phyloP scores from a whole-genome alignment of 2,113 vertebrate genomes.

The Abramis brama region DNA sequence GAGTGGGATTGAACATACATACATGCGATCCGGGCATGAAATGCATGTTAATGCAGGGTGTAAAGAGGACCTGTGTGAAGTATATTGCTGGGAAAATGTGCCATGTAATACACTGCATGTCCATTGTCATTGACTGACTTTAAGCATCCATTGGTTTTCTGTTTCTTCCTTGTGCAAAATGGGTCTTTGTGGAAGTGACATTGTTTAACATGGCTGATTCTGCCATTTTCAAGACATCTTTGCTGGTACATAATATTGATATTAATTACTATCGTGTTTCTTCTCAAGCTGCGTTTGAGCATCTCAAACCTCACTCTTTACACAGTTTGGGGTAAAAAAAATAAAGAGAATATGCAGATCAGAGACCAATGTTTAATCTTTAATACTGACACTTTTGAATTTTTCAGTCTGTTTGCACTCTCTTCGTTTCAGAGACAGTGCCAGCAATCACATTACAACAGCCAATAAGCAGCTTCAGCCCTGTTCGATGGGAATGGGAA shows the following conservation, averaged over 20 bases:
- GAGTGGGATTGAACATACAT: neutral
- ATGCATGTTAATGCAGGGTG: neutral
- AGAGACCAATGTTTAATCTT: conserved; percentile 67
- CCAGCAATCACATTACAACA: conserved; percentile 58
- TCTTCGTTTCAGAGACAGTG: conserved; percentile 39
- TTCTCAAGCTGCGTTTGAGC: neutral
- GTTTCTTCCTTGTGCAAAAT: neutral
- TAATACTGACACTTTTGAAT: conserved; percentile 65
- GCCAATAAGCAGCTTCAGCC: conserved; percentile 16
- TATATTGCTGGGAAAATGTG: neutral
- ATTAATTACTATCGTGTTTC: conserved; percentile 68
- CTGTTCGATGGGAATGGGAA: neutral
- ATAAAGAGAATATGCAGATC: conserved; percentile 55
- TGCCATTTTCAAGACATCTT: conserved; percentile 24
- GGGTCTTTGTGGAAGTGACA: neutral
- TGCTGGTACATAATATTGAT: conserved; percentile 56
- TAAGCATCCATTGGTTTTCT: neutral
- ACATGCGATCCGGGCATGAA: neutral
- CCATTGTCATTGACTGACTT: neutral
- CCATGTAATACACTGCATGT: neutral
- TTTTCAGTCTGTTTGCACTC: conserved; percentile 53
- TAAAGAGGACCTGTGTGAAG: neutral
- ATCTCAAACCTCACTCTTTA: neutral
- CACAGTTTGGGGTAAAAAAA: conserved; percentile 12
- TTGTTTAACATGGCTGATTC: conserved; percentile 24